Base-by-base conservation (phyloP, 2,888 invertebrate species). In the Phytoseiulus persimilis region DNA sequence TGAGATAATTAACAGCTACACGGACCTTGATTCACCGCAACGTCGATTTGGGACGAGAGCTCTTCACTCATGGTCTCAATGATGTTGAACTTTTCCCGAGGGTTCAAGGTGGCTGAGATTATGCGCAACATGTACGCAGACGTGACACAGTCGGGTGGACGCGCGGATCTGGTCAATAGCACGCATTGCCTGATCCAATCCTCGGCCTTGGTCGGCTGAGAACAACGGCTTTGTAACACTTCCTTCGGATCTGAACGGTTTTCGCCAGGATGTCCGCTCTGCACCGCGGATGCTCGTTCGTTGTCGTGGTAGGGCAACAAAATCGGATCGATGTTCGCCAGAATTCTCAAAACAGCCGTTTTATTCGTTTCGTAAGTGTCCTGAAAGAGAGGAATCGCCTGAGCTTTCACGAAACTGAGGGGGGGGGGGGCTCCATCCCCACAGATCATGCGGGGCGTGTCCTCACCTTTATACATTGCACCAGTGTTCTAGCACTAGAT, bases 331-430 rank as follows among this genome's bases (percentile, higher is more conserved):
- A 93, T 91, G 39, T 92, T 91, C 28, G 92, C 92, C 18, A 96
- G 92, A 90, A 96, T 93, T 1, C 94, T 93, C 18, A 95, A 93
- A 0, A 95, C 95, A 90, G 95, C 92, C 0, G 93, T 93, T 92
- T 96, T 96, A 92, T 96, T 96, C 14, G 93, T 93, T 92, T 96
- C 96, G 91, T 96, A 97, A 18, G 95, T 95, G 92, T 97, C 96
- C 39, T 94, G 93, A n/a, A 96, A 92, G 90, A 92, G 90, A 94
- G 94, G 0, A 93, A 91, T 83, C n/a, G n/a, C n/a, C n/a, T n/a
- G n/a, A 95, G 92, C n/a, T 95, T 91, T 65, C 92, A 93, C 9
- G 32, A 83, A 90, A 39, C 18, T 83, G 83, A n/a, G n/a, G n/a
- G n/a, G n/a, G n/a, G n/a, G n/a, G n/a, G n/a, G n/a, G n/a, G n/a